Evolutionary conservation across 2,888 invertebrate genomes (phyloP), one percentile per base, ranked within the genome.

Genomic region (Dyspetes luteomarginatus): DNA sequence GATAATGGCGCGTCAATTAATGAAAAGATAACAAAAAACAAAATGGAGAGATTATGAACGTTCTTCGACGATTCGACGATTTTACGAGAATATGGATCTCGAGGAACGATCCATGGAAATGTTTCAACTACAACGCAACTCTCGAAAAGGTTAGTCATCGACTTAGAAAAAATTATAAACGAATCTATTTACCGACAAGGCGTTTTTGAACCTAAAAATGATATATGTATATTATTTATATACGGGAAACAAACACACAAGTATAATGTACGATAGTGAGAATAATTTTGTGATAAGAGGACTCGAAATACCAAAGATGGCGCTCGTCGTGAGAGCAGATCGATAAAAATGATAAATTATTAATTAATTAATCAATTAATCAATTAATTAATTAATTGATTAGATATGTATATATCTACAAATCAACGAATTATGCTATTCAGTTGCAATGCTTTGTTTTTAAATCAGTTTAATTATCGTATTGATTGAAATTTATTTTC

Each of bases 221-320:
- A 62, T 30, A 26, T n/a, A 73, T 24, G n/a, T 52, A 64, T 74
- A 41, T 65, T 56, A 30, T 65, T 65, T 74, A 24, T 65, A 56
- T 43, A 30, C 22, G 22, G 67, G 41, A 43, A 28, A 50, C 22
- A 36, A 5, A 60, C 15, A 36, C 30, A 50, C 22, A 15, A 30
- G 26, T 64, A 41, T 26, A 77, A 52, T 41, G 72, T 41, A 62
- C 68, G 83, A 64, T 83, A 83, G 83, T 83, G 85, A 86, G 82
- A 85, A 84, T 83, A 83, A 85, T 86, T 77, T 86, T 86, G 86
- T 86, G 86, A 86, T 86, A 86, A 77, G 73, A 77, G 82, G 81
- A 81, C 76, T 77, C 73, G 74, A 81, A 45, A 82, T 84, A 84
- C 85, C 84, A 86, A 86, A 84, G 83, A 83, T 72, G 43, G 60